Percentiles rank a stretch among this genome's conserved stretches.
Conservation (phyloP, 2,888 invertebrate species). For the Malachius bipustulatus region DNA sequence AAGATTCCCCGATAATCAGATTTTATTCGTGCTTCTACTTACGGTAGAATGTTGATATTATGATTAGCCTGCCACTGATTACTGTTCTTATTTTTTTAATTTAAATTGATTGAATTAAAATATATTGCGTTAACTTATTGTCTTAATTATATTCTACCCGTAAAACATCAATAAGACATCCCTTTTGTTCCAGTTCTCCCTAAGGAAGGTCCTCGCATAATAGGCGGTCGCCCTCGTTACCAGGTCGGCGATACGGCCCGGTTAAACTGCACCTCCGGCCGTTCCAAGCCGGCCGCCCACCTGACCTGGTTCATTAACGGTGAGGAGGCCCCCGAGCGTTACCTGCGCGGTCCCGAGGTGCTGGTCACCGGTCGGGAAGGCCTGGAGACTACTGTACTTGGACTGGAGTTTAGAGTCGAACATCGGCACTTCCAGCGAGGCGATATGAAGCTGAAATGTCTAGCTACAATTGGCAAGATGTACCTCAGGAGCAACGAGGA, state of each 20-base stretch:
- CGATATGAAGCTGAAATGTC: constrained; percentile 79
- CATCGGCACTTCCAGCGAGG: constrained; percentile 72
- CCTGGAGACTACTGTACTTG: constrained; percentile 65
- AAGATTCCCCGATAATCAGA: no score
- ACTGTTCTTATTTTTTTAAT: no score
- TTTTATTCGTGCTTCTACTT: no score
- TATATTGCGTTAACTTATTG: no score
- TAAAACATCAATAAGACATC: no score
- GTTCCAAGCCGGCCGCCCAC: constrained; percentile 71
- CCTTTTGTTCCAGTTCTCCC: constrained; percentile 55
- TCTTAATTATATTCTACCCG: no score
- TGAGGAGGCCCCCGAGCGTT: constrained; percentile 47
- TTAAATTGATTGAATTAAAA: no score
- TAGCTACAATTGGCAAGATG: constrained; percentile 75
- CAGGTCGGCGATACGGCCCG: constrained; percentile 70
- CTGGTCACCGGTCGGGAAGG: constrained; percentile 47
- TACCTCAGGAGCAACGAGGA: constrained; percentile 83
- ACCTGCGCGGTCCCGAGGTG: constrained; percentile 41
- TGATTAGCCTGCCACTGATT: no score
- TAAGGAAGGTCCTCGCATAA: constrained; percentile 69
- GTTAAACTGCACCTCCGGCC: constrained; percentile 74
- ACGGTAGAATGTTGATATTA: no score
- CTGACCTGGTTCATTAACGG: constrained; percentile 83
- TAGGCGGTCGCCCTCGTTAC: constrained; percentile 68
- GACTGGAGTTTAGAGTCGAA: constrained; percentile 69